Evolutionary conservation across 2,113 vertebrate species (phyloP), one percentile per base, ranked within the genome.

Genomic region (Myanophis thanlyinensis): DNA sequence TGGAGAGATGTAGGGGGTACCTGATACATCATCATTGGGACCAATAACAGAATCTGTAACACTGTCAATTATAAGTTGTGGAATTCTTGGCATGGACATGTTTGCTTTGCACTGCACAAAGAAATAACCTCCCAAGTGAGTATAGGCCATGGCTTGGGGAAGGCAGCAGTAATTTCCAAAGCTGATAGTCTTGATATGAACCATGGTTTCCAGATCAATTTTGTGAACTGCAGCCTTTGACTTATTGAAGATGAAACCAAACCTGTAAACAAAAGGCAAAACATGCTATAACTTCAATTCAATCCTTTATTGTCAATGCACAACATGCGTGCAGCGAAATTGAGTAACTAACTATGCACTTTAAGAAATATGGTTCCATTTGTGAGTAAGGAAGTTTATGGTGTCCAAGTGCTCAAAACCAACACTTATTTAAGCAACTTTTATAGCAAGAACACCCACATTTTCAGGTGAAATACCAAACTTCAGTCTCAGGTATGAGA

Each of bases 131-230:
- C 99, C 98, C 92, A 99, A 96, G 94, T 99, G 99, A 0, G 98
- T 99, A 94, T 99, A 99, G 0, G 98, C 99, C 98, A 99, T 99
- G 97, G 97, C 97, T 94, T 97, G 96, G 0, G 99, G 99, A 0
- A 97, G 0, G 56, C 99, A 99, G 98, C 98, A 95, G 5, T 97
- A 95, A 90, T 97, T 97, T 84, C 94, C 96, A 85, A 99, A 97
- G 96, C 92, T 97, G 96, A 99, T 98, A 44, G 98, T 99, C 97
- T 99, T 99, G 93, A 99, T 92, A 13, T 93, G 97, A 85, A 97
- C 97, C 96, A 99, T 97, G 0, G 98, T 99, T 93, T 99, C 99
- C 97, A 99, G 98, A 97, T 99, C 99, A 0, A 99, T 98, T 95
- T 99, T 99, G 97, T 99, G 98, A 40, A 99, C 90, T 0, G 97